Base-by-base conservation (phyloP, 2,888 invertebrate genomes). In the Zaprionus bogoriensis region DNA sequence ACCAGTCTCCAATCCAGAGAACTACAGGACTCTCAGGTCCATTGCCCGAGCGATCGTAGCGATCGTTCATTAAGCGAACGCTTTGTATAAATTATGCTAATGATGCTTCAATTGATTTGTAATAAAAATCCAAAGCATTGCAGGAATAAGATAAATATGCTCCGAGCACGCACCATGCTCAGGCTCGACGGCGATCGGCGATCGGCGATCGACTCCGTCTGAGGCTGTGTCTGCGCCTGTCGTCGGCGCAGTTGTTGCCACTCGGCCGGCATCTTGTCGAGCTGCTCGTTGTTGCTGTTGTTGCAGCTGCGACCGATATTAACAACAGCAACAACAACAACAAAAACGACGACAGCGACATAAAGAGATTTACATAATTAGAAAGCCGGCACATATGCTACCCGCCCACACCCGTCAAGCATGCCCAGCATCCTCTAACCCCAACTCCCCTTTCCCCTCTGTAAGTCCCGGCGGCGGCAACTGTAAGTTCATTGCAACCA, bases 31-130 rank as follows among this genome's bases (percentile, higher is more conserved):
- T n/a, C n/a, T 12, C n/a, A 12, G 12, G 17, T 14, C 19, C 32
- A 14, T 47, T 45, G 52, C 47, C n/a, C n/a, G 28, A 38, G 36
- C 62, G 66, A 62, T 69, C n/a, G n/a, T n/a, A n/a, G 67, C 63
- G 65, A 74, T 66, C 78, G 87, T 89, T 90, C 91, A 90, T 90
- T 90, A 90, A 90, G 87, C 85, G 87, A 89, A 83, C 90, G 89
- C 90, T 90, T 91, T 91, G 91, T 90, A 91, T 90, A 90, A 90
- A 91, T 90, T 90, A 90, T 91, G 91, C 90, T 90, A 90, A 90
- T 90, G 90, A 90, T 87, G 88, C 89, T 90, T 89, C 90, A 90
- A 90, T 91, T 91, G 90, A 90, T 90, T 91, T 91, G 90, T 90
- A 90, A 90, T 91, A 90, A 90, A 91, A 91, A 89, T 90, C 87